Base-by-base conservation (phyloP, 2,797 vertebrate species). In the Falco rusticolus region DNA sequence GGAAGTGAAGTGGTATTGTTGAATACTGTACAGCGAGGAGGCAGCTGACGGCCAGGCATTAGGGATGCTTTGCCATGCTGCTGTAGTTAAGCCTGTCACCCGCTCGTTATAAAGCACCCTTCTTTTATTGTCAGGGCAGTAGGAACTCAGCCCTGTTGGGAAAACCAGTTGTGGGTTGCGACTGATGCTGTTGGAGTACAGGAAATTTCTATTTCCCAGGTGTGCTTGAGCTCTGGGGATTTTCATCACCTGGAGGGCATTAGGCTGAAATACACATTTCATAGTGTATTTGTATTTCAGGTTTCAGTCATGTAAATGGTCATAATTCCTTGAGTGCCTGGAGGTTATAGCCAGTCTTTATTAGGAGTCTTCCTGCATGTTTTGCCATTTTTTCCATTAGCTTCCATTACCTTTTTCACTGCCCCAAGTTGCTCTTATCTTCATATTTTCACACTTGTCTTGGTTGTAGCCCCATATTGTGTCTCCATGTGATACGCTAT, bases 31-130 rank as follows among this genome's bases (percentile, higher is more conserved):
- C 16, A 6, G 75, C 1, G 0, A 39, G 21, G 70, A 70, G 84
- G 86, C 60, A 74, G 76, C 80, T 28, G 85, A 31, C 0, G 3
- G 94, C 53, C 0, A 0, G 60, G 66, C 84, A 71, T 92, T 94
- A 72, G 77, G 61, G 68, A 81, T 94, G 91, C 91, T 95, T 86
- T 92, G 59, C 93, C 81, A 70, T 13, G 78, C 81, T 87, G 66
- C 91, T 68, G 37, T 31, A 54, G 80, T 37, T 66, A 13, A 93
- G 84, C 69, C 87, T 91, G 90, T 86, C 89, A 84, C 71, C 72
- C 37, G 19, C 60, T 82, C 22, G 4, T 81, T 83, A 7, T 7
- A 78, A 85, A 92, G 51, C 48, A 65, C 59, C 64, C 48, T 21
- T 37, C 56, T 91, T 60, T 68, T 82, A 6, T 69, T 95, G 64